Conservation (phyloP, 1,140 invertebrate species). For the Drosophila obscura region DNA sequence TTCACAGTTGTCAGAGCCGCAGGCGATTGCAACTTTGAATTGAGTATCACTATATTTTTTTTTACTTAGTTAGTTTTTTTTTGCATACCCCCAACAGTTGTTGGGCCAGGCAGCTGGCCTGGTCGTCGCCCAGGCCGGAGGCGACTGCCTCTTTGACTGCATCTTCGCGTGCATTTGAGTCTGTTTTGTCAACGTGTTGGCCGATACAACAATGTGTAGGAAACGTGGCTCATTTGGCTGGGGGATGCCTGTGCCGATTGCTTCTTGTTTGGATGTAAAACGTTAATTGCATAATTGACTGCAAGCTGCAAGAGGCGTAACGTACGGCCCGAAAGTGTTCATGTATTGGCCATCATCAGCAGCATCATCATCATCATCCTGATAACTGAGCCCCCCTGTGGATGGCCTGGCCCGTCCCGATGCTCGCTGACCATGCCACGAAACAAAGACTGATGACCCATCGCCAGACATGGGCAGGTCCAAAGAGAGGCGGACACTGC, state of each 20-base stretch:
- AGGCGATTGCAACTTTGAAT: slow-evolving; percentile 43
- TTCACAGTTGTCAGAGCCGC: slow-evolving; percentile 48
- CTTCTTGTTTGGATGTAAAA: slow-evolving; percentile 66
- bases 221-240: slow-evolving; percentile 72
- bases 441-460: slow-evolving; percentile 61
- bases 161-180: slow-evolving; percentile 28
- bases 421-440: slow-evolving; percentile 48
- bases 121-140: slow-evolving; percentile 11
- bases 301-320: slow-evolving; percentile 71
- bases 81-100: slow-evolving; percentile 3
- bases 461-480: slow-evolving; percentile 38
- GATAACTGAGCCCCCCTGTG: slow-evolving; percentile 18
- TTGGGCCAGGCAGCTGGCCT: slow-evolving; percentile 25
- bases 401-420: not conserved
- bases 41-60: slow-evolving; percentile 22
- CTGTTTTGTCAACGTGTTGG: slow-evolving; percentile 62
- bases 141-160: slow-evolving; percentile 8
- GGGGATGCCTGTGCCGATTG: slow-evolving; percentile 25
- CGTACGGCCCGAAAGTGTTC: slow-evolving; percentile 35
- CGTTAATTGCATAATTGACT: slow-evolving; percentile 80
- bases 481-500: slow-evolving; percentile 19
- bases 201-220: slow-evolving; percentile 43
- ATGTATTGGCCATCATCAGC: slow-evolving; percentile 36
- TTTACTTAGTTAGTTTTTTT: not conserved
- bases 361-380: slow-evolving; percentile 24